Percentiles rank a stretch among this genome's conserved stretches.
Conservation (phyloP, 1,140 invertebrate genomes). For the Zaprionus tsacasi region DNA sequence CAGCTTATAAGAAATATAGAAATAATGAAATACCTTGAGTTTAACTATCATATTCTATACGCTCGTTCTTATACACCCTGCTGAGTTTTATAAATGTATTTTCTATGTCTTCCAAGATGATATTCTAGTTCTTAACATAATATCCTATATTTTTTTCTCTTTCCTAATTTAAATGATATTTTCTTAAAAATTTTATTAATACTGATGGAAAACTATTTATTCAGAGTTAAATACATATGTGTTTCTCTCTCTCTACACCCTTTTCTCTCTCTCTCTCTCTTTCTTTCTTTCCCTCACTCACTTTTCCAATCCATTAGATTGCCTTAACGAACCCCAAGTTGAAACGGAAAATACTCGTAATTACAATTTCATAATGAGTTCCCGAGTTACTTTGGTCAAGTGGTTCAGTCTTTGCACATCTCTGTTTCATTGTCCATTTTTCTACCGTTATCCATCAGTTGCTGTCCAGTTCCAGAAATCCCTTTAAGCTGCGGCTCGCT, state of each 20-base stretch:
- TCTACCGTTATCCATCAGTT: neutral
- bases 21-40: too few species aligned
- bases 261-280: neutral
- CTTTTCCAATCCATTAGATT: neutral
- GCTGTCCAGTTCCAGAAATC: constrained; percentile 15
- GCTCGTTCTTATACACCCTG: too few species aligned
- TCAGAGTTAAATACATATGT: too few species aligned
- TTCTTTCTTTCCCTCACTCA: neutral
- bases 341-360: constrained; percentile 11
- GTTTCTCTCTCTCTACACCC: neutral
- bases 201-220: too few species aligned
- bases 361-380: constrained; percentile 51
- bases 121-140: too few species aligned
- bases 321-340: neutral
- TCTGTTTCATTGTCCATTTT: constrained; percentile 16
- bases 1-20: too few species aligned
- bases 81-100: too few species aligned
- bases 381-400: neutral
- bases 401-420: constrained; percentile 21
- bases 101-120: too few species aligned
- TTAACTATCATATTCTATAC: too few species aligned
- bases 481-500: constrained; percentile 57
- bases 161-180: too few species aligned
- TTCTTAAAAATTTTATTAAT: too few species aligned
- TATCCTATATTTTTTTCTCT: too few species aligned